A percentile compares a stretch with the other conserved stretches of the same genome.
These are phyloP conservation scores for Thamnophis elegans DNA, from an alignment of 2,797 vertebrate species.

Conservation along the genomic window DNA sequence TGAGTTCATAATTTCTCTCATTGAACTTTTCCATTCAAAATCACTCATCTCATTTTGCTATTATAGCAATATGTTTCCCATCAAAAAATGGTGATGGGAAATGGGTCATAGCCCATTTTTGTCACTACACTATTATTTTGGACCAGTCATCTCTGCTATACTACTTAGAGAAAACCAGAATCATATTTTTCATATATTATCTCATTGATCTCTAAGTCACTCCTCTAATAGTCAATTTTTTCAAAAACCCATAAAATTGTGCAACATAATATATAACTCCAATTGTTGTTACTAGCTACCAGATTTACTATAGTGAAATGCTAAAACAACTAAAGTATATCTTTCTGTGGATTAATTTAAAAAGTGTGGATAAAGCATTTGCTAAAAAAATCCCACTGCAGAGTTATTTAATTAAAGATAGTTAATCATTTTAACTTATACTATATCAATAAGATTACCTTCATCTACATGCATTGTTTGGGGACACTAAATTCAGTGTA, in stretches of 20 bases:
- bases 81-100: not conserved
- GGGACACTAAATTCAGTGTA: not conserved
- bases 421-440: not conserved
- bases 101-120: not conserved
- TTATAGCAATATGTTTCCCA: not conserved
- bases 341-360: not conserved
- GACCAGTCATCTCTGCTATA: not conserved
- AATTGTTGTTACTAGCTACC: not conserved
- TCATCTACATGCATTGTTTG: not conserved
- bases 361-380: not conserved
- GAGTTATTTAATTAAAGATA: not conserved
- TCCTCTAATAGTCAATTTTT: not conserved
- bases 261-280: not conserved
- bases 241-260: not conserved
- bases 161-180: not conserved
- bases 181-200: not conserved
- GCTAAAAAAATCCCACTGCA: not conserved
- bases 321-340: not conserved
- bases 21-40: not conserved
- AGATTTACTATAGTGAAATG: not conserved
- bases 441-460: not conserved
- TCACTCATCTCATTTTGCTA: not conserved
- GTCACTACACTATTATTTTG: not conserved
- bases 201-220: not conserved
- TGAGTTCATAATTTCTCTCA: not conserved